These are phyloP conservation scores for Melanostoma scalare DNA, from an alignment of 2,888 invertebrate species.

Conservation along the genomic window DNA sequence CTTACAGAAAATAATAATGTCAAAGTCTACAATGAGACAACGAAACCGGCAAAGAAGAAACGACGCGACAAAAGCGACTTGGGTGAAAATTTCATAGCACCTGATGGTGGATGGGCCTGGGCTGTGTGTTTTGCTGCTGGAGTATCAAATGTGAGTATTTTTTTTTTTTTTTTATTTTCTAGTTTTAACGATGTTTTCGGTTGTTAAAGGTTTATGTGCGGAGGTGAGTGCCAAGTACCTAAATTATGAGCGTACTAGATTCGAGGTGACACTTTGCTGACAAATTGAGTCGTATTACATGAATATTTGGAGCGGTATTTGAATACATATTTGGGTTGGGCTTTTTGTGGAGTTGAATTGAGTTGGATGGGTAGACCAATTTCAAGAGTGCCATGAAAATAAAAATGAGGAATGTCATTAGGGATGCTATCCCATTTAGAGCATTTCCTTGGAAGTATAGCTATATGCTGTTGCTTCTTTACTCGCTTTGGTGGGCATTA, in stretches of 20 bases:
- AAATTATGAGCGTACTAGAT: constrained; percentile 30
- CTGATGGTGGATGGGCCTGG: constrained; percentile 91
- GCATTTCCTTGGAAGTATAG: no score
- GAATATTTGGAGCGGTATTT: background rate
- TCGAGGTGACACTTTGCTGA: constrained; percentile 33
- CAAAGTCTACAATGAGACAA: constrained; percentile 79
- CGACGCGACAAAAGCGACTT: constrained; percentile 81
- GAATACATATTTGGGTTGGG: constrained; percentile 20
- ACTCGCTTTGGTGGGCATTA: no score
- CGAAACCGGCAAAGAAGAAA: constrained; percentile 81
- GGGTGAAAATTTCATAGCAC: constrained; percentile 85
- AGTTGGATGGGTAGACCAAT: background rate
- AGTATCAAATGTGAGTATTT: constrained; percentile 86
- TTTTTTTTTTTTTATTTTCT: background rate
- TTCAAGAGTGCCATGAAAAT: background rate
- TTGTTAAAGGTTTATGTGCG: background rate
- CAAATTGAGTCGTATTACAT: constrained; percentile 33
- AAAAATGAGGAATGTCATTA: no score
- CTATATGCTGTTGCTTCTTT: no score
- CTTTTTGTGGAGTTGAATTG: background rate
- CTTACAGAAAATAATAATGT: constrained; percentile 75
- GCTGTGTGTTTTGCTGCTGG: constrained; percentile 88
- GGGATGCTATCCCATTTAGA: no score
- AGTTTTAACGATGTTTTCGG: background rate
- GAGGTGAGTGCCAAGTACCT: constrained; percentile 22